Conservation (phyloP, 2,797 vertebrate species). For the Eupleurogrammus muticus region DNA sequence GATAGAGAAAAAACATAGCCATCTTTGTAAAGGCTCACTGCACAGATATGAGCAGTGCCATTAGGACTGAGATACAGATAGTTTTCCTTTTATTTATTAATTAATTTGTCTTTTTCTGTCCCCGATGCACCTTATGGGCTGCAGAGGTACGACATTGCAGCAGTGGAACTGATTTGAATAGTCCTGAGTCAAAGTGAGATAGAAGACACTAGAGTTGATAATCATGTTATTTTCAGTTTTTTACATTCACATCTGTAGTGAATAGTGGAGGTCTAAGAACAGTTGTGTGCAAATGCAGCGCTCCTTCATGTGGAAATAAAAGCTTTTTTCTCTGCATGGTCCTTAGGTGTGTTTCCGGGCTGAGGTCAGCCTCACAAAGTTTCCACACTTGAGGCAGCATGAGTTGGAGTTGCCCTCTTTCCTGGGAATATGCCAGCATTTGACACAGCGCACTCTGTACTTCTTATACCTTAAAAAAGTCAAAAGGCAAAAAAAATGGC, state of each 20-base stretch:
- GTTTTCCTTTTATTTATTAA: not conserved
- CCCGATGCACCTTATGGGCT: not conserved
- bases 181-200: slow-evolving; percentile 12
- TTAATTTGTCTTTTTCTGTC: not conserved
- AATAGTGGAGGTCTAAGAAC: slow-evolving; percentile 13
- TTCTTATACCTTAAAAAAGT: slow-evolving; percentile 89
- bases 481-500: slow-evolving; percentile 6
- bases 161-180: slow-evolving; percentile 30
- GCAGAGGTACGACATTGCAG: not conserved
- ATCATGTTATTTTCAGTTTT: not conserved
- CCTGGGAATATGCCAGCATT: slow-evolving; percentile 92
- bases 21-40: not conserved
- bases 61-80: not conserved
- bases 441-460: slow-evolving; percentile 88
- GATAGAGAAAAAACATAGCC: not conserved
- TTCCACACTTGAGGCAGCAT: slow-evolving; percentile 87
- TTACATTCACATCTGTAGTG: slow-evolving; percentile 4
- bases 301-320: slow-evolving; percentile 33
- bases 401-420: slow-evolving; percentile 86
- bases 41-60: slow-evolving; percentile 10
- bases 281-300: slow-evolving; percentile 1
- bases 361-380: slow-evolving; percentile 74
- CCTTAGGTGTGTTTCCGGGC: slow-evolving; percentile 71
- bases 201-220: not conserved
- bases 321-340: slow-evolving; percentile 11